Evolutionary conservation across 1,140 invertebrate genomes (phyloP), one percentile per base, ranked within the genome.

Genomic region (Paraescarpia echinospica): DNA sequence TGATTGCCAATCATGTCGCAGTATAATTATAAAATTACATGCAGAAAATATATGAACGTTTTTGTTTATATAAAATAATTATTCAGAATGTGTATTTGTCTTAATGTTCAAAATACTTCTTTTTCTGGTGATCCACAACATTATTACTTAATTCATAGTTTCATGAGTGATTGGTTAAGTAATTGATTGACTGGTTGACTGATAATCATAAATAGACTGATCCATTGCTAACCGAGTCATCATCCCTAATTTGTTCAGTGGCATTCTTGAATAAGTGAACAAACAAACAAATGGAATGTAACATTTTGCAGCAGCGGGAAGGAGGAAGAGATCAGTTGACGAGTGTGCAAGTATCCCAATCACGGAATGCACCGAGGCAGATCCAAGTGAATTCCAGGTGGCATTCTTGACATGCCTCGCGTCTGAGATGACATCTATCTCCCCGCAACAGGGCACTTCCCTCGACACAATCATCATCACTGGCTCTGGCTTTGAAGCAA

Each of bases 401-500:
- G 6, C 59, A 77, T 77, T 77, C 59, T 77, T 77, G 59, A 77
- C 59, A 77, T 77, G 59, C 22, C 59, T 77, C 59, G 59, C 22
- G 59, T 77, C 59, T 77, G 59, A 77, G 59, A 77, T 77, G 59
- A 77, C 59, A 77, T 77, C 59, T 77, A 77, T 77, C 59, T 77
- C 59, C 59, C 59, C 59, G 14, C 59, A 77, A 1, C 59, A 77
- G 22, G 59, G 59, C 59, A 77, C 59, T 77, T 1, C 59, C 22
- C 59, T 77, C 59, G 59, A 77, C 59, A 77, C 59, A 77, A 77
- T 77, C 59, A 77, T 77, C 59, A 77, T 77, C 59, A 77, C 59
- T 77, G 59, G 59, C 59, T 77, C 59, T 77, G 59, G 59, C 59
- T 77, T 77, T 77, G 59, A 22, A 77, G 59, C 59, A 77, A 77